Base-by-base conservation (phyloP, 2,888 invertebrate species). In the Drosophila setosimentum region DNA sequence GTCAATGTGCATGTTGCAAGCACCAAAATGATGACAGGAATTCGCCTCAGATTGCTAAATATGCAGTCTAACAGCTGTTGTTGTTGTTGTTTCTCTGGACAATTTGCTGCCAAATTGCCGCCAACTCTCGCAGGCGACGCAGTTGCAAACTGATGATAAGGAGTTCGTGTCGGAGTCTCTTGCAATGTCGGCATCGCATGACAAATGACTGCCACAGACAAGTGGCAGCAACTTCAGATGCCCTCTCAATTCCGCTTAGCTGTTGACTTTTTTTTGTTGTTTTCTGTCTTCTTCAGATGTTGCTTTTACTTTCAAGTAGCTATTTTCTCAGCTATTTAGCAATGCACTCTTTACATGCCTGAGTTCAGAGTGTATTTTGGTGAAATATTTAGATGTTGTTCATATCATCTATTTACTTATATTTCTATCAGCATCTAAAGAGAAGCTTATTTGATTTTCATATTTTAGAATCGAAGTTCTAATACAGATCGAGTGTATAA, bases 81-180 rank as follows among this genome's bases (percentile, higher is more conserved):
- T 18, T 51, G 35, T 45, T 37, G 40, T 40, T 58, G 35, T 60
- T 60, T 10, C 57, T 50, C 50, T 33, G 62, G 55, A 66, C 80
- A 77, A 73, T 85, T 82, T 80, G 50, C 63, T 73, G 80, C 75
- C 88, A 87, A 89, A 86, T 85, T 89, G 88, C 66, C 68, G 81
- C 66, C 82, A 87, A 89, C 87, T 86, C 79, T 74, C 71, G 67
- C 73, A 72, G 80, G 84, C 84, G 89, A 79, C 78, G 71, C 84
- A 54, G 62, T 49, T 21, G 64, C 37, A 51, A 55, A 29, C 29
- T 37, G 27, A 27, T 37, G 30, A 35, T 78, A 53, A 62, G 60
- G 54, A 60, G 73, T 66, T 57, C 54, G 74, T 68, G 62, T 64
- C 63, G 53, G 63, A 54, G 53, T 57, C 70, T 49, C 16, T n/a